Conservation (phyloP, 2,113 vertebrate species). For the Sitta europaea region DNA sequence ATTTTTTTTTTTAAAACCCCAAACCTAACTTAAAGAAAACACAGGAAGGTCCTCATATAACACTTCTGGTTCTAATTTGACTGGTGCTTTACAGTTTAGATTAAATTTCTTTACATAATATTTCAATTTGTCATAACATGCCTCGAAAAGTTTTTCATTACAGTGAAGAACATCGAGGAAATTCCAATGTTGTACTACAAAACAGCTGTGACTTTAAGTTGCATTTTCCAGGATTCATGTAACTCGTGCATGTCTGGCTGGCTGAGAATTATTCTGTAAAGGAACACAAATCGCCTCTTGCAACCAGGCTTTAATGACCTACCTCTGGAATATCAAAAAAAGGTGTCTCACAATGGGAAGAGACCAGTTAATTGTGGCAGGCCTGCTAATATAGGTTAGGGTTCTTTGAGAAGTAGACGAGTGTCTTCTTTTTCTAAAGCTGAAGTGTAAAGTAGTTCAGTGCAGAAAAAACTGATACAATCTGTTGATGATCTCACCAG, state of each 20-base stretch:
- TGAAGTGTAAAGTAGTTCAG: neutral
- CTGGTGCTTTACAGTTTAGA: too few relatives aligned
- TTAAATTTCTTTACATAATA: too few relatives aligned
- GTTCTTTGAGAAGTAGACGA: neutral
- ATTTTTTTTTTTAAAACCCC: too few relatives aligned
- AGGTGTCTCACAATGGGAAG: neutral
- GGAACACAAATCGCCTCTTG: neutral
- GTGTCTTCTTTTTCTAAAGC: neutral
- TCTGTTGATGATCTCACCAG: neutral
- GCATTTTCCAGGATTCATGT: neutral
- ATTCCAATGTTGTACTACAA: neutral
- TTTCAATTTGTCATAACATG: too few relatives aligned
- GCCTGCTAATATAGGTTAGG: neutral
- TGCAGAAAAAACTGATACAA: neutral
- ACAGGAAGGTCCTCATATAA: too few relatives aligned
- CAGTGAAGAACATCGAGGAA: neutral
- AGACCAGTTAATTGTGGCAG: rapidly evolving
- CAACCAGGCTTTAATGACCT: neutral
- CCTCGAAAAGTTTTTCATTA: neutral
- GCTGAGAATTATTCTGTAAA: neutral
- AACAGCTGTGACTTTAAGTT: neutral
- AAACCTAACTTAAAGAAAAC: neutral
- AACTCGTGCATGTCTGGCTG: neutral
- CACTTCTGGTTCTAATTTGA: too few relatives aligned
- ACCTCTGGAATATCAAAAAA: neutral